Evolutionary conservation across 64 coral and sea anemone genomes (phyloP).

Genomic region (Cladopsammia gracilis): DNA sequence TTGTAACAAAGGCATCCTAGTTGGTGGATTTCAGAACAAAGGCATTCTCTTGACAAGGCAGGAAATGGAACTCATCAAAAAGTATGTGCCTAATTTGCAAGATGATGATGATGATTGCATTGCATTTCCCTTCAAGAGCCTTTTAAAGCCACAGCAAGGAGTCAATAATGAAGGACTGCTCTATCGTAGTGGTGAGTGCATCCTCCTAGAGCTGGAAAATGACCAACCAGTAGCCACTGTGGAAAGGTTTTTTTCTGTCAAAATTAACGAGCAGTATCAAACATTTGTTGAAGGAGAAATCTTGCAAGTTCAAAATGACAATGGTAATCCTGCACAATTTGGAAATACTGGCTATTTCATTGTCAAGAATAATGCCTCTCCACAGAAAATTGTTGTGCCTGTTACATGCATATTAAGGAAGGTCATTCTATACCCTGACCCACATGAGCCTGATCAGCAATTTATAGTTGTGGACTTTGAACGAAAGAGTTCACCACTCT

Average conservation of each 20-base stretch:
- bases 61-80: slow-evolving; percentile 30
- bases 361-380: neutral
- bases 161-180: slow-evolving; percentile 26
- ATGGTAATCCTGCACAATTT: slow-evolving; percentile 4
- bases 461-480: neutral
- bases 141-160: slow-evolving; percentile 19
- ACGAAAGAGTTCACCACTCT: neutral
- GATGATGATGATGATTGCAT: slow-evolving; percentile 10
- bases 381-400: slow-evolving; percentile 29
- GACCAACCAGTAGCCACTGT: slow-evolving; percentile 15
- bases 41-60: slow-evolving; percentile 26
- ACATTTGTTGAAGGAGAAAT: slow-evolving; percentile 14
- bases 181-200: slow-evolving; percentile 21
- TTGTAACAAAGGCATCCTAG: slow-evolving; percentile 26
- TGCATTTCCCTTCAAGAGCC: slow-evolving; percentile 20
- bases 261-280: slow-evolving; percentile 26
- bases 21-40: slow-evolving; percentile 17
- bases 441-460: neutral
- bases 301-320: neutral
- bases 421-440: slow-evolving; percentile 21
- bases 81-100: slow-evolving; percentile 14
- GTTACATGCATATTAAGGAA: slow-evolving; percentile 23
- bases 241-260: slow-evolving; percentile 18
- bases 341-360: slow-evolving; percentile 16
- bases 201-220: slow-evolving; percentile 22